Percentiles rank a stretch among this genome's conserved stretches.
Evolutionary conservation across 2,888 invertebrate genomes (phyloP).

Genomic region (Melieria crassipennis): DNA sequence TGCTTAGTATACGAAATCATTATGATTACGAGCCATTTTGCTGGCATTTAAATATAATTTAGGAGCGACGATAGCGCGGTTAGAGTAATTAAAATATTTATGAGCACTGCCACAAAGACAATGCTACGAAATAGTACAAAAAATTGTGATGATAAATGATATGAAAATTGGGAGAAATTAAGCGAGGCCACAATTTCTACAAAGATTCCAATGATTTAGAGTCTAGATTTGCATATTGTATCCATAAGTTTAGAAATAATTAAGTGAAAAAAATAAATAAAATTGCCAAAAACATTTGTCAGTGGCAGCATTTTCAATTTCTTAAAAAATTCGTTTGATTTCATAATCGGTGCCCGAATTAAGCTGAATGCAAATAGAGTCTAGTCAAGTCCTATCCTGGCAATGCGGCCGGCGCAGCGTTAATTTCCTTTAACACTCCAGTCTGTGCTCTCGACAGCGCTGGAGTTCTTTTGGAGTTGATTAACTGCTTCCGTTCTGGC

Average conservation of each 20-base stretch:
- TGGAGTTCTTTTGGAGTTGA: slow-evolving; percentile 28
- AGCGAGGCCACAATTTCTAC: too few relatives aligned
- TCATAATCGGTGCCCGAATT: background rate
- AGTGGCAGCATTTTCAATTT: too few relatives aligned
- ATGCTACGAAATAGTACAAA: too few relatives aligned
- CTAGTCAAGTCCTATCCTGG: slow-evolving; percentile 28
- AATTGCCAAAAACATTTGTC: too few relatives aligned
- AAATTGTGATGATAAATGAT: background rate
- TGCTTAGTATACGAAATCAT: slow-evolving; percentile 54
- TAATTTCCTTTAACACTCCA: slow-evolving; percentile 22
- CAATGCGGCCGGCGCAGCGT: slow-evolving; percentile 16
- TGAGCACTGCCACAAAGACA: too few relatives aligned
- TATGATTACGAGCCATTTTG: slow-evolving; percentile 15
- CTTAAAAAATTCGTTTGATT: too few relatives aligned
- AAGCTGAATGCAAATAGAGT: slow-evolving; percentile 21
- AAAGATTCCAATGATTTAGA: too few relatives aligned
- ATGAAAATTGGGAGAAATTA: background rate
- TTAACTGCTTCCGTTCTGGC: slow-evolving; percentile 22
- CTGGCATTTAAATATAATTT: slow-evolving; percentile 19
- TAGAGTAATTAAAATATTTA: too few relatives aligned
- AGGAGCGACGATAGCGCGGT: too few relatives aligned
- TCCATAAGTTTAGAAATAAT: too few relatives aligned
- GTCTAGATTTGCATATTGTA: too few relatives aligned
- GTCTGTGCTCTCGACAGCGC: slow-evolving; percentile 12
- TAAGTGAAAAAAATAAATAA: too few relatives aligned